Evolutionary conservation across 2,888 invertebrate species (phyloP), one percentile per base, ranked within the genome.

Genomic region (Pseudococcus viburni): DNA sequence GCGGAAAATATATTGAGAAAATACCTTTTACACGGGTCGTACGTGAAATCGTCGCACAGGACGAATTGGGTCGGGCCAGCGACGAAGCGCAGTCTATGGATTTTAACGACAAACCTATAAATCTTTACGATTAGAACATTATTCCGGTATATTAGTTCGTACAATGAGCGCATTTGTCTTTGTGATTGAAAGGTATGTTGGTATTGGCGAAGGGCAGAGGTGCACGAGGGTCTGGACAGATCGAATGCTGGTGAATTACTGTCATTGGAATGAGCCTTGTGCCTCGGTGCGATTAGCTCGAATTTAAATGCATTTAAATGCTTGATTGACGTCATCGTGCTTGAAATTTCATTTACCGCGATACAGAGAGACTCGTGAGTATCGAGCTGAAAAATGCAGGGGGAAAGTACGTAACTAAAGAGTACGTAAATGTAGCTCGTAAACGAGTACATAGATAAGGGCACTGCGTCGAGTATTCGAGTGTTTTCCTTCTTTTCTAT

Each of bases 41-140:
- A 33, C 73, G 73, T 73, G 73, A 73, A 73, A 8, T 68, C 11
- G 17, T 73, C 64, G 55, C 51, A 33, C 26, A 59, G 64, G 9
- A 59, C 15, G 59, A 59, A 59, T 64, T 22, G 64, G 22, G 8
- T 64, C 12, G 64, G 11, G 22, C 22, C 22, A 64, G 64, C 8
- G 64, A 22, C 64, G 64, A 19, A 19, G 73, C 15, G 11, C 17
- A 8, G 73, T 39, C 17, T 73, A 15, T 15, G 42, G 80, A 33
- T 83, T 42, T 83, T 42, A 83, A 83, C 80, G 80, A 83, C 80
- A 83, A 46, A 46, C n/a, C 80, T 39, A 46, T 83, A 83, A 83
- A 83, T 83, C 80, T 83, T 83, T 83, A 83, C 80, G 80, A 83
- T 83, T 83, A 83, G 42, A 83, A 46, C 46, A 83, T 83, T 83